Evolutionary conservation across 2,797 vertebrate species (phyloP), one percentile per base, ranked within the genome.

Genomic region (Fratercula arctica): DNA sequence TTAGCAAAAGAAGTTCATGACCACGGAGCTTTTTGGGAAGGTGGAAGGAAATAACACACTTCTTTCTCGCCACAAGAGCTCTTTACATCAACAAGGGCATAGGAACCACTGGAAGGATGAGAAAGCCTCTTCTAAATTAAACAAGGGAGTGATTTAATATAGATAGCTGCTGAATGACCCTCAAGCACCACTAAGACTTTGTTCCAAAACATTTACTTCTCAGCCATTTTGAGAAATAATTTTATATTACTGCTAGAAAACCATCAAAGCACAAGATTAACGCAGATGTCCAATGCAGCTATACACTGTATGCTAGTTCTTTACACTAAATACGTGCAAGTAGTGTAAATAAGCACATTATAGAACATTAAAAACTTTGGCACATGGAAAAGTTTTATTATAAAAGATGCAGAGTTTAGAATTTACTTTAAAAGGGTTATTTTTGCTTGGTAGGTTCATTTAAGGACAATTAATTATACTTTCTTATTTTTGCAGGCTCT

Each of bases 391-490:
- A 85, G 26, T 21, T 74, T 70, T 50, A 23, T 37, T 0, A 24
- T 19, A 16, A 87, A 64, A 83, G 61, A 60, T 23, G 19, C 5
- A 67, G 73, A 85, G 31, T 19, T 33, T 12, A 45, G 16, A 51
- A n/a, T 45, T 91, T 73, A 45, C 69, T 94, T 93, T 51, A 24
- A 83, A 82, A 73, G 48, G 77, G 75, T 35, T 91, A 56, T 84
- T 92, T 96, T 95, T 83, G 43, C 76, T 93, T 9, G 4, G 13
- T 16, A 79, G 76, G 95, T 96, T 97, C 97, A 96, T 88, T 77
- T 96, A 90, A 97, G 97, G 96, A 96, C 92, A 97, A 95, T 95
- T 95, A 95, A 97, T 96, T 96, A 91, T 91, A 48, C 95, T 94
- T 94, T 85, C 96, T 93, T 87, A 74, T 94, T 93, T 97, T 92